Percentiles rank a stretch among this genome's conserved stretches.
phyloP scores from a whole-genome alignment of 1,140 invertebrate genomes.

The Drosophila mojavensis region DNA sequence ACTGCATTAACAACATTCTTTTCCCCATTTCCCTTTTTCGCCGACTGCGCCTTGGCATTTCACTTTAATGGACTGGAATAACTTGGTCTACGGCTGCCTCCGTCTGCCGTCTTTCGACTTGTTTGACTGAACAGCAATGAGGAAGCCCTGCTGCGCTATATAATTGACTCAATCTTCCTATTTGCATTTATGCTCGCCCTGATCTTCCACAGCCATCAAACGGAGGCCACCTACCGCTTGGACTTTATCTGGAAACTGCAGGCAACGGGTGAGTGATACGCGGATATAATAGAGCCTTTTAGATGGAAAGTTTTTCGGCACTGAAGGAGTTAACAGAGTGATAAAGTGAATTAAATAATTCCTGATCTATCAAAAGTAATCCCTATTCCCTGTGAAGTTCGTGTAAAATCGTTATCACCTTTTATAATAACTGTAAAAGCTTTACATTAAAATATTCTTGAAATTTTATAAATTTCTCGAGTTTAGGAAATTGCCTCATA shows the following conservation, averaged over 20 bases:
- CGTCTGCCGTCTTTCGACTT: background rate
- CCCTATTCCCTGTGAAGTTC: too few species aligned
- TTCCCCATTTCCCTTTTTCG: slow-evolving; percentile 7
- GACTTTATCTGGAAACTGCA: slow-evolving; percentile 98
- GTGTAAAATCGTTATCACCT: too few species aligned
- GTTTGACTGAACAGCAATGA: slow-evolving; percentile 56
- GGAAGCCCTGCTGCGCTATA: slow-evolving; percentile 80
- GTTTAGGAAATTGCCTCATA: too few species aligned
- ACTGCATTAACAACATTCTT: slow-evolving; percentile 5
- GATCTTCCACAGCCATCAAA: slow-evolving; percentile 94
- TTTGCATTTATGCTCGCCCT: slow-evolving; percentile 90
- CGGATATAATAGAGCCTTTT: background rate
- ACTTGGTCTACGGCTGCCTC: slow-evolving; percentile 47
- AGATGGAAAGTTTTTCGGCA: too few species aligned
- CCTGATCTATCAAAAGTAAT: too few species aligned
- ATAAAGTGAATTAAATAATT: too few species aligned
- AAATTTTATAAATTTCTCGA: too few species aligned
- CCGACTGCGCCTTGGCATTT: slow-evolving; percentile 35
- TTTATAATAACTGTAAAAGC: too few species aligned
- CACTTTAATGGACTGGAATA: slow-evolving; percentile 74
- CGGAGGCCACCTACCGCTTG: slow-evolving; percentile 93
- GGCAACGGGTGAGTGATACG: slow-evolving; percentile 88
- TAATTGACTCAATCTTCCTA: slow-evolving; percentile 83
- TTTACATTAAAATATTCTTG: too few species aligned
- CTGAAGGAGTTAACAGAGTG: too few species aligned